phyloP scores from a whole-genome alignment of 2,797 vertebrate genomes.

The Yasuhikotakia modesta region DNA sequence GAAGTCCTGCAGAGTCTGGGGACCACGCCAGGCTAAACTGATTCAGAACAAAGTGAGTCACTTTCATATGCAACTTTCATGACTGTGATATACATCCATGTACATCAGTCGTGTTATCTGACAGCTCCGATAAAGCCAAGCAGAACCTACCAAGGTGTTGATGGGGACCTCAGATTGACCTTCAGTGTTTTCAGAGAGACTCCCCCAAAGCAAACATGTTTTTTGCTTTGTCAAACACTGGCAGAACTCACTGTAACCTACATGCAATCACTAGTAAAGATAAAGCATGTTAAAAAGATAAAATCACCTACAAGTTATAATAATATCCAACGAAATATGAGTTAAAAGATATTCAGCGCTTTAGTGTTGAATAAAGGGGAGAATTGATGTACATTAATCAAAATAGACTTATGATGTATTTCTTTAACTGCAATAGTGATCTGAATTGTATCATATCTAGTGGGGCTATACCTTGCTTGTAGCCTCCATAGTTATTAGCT shows the following conservation, averaged over 20 bases:
- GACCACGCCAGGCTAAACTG: slow-evolving; percentile 34
- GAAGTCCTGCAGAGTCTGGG: slow-evolving; percentile 26
- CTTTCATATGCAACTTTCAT: slow-evolving; percentile 19
- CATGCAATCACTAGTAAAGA: background rate
- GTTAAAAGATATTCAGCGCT: too few relatives aligned
- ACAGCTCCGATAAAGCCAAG: background rate
- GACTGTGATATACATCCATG: background rate
- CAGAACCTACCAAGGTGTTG: background rate
- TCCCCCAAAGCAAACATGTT: slow-evolving; percentile 32
- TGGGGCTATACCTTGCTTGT: background rate
- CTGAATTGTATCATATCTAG: too few relatives aligned
- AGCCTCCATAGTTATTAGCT: background rate
- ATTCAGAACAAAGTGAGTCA: slow-evolving; percentile 39
- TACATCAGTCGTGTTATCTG: background rate
- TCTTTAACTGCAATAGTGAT: too few relatives aligned
- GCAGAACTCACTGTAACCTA: slow-evolving; percentile 15
- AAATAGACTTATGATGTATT: background rate
- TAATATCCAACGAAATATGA: too few relatives aligned
- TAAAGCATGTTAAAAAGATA: slow-evolving; percentile 7
- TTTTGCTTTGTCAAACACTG: slow-evolving; percentile 37
- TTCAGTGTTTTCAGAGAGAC: slow-evolving; percentile 20
- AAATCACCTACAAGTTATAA: background rate
- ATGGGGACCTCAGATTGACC: slow-evolving; percentile 27
- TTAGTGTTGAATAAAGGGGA: too few relatives aligned
- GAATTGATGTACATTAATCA: too few relatives aligned